Evolutionary conservation across 2,888 invertebrate genomes (phyloP).

Genomic region (Scrobipalpa costella): DNA sequence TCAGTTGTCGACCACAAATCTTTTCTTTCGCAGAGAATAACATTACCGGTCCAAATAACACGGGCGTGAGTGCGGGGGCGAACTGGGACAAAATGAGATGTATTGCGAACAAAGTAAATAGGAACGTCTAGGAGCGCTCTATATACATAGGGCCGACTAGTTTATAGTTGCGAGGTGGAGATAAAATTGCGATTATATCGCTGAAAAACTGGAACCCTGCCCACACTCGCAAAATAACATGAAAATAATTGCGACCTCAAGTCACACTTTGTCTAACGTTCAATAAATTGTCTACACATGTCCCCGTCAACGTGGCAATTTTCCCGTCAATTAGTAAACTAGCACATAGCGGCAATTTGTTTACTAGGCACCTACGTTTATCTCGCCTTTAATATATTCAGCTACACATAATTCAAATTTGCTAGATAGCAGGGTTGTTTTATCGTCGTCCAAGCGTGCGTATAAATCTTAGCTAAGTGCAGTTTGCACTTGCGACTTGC

Average conservation of each 20-base stretch:
- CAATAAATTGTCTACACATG: conserved; percentile 24
- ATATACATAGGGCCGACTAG: conserved; percentile 37
- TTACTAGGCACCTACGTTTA: conserved; percentile 3
- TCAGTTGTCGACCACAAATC: conserved; percentile 40
- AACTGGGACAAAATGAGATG: conserved; percentile 44
- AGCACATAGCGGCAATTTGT: conserved; percentile 17
- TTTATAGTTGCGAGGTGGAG: conserved; percentile 42
- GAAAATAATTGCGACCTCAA: conserved; percentile 25
- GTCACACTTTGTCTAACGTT: conserved; percentile 24
- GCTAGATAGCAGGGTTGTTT: not conserved
- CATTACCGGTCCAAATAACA: conserved; percentile 46
- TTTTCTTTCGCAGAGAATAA: conserved; percentile 45
- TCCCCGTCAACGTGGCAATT: conserved; percentile 16
- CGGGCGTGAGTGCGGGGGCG: conserved; percentile 38
- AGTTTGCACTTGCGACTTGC: conserved; percentile 27
- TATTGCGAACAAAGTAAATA: conserved; percentile 46
- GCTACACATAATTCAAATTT: conserved; percentile 1
- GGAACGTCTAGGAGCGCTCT: conserved; percentile 28
- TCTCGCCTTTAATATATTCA: conserved; percentile 14
- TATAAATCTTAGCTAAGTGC: conserved; percentile 24
- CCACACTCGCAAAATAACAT: conserved; percentile 33
- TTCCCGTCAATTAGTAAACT: conserved; percentile 21
- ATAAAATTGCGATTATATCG: conserved; percentile 57
- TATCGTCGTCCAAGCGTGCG: not conserved
- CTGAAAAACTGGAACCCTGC: conserved; percentile 58